Evolutionary conservation across 2,113 vertebrate species (phyloP), one percentile per base, ranked within the genome.

Genomic region (Dasyornis broadbenti): DNA sequence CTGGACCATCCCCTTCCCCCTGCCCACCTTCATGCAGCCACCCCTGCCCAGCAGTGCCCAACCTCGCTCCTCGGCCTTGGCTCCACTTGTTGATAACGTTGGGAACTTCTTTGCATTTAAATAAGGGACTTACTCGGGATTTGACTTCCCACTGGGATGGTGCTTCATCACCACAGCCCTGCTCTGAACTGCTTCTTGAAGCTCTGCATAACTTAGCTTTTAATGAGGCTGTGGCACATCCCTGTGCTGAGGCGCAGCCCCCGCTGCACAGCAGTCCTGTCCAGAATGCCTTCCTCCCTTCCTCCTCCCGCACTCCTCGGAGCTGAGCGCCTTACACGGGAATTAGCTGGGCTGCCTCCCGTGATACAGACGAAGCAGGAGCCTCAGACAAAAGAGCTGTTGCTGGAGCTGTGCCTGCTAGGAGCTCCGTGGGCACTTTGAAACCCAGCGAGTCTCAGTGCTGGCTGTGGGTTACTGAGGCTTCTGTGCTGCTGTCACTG

Each of bases 241-340:
- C 12, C 31, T 16, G 7, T 1, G 9, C 69, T 11, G 5, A 14
- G 86, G 3, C 2, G 2, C 56, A 42, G 75, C 54, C 72, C 45
- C n/a, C 1, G 4, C 50, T 11, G 42, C 45, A 7, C 47, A 8
- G 57, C 33, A 2, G 23, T 6, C 45, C 89, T 9, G 7, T 28
- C 82, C 1, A 0, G 53, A 18, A 18, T 35, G 8, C 7, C 16
- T 33, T 22, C 68, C 52, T 26, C 1, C 68, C 20, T 22, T 27
- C 59, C 49, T 23, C 3, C 73, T 73, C 42, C 1, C 0, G 10
- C 40, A 0, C 60, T n/a, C 24, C 70, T 66, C 23, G 4, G 14
- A 11, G 59, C 92, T 18, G 39, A 50, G 70, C 14, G 6, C 71
- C 81, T 71, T 8, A 37, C 31, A 7, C 83, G 35, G 89, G 13